Evolutionary conservation across 2,797 vertebrate species (phyloP).

Genomic region (Aratinga solstitialis): DNA sequence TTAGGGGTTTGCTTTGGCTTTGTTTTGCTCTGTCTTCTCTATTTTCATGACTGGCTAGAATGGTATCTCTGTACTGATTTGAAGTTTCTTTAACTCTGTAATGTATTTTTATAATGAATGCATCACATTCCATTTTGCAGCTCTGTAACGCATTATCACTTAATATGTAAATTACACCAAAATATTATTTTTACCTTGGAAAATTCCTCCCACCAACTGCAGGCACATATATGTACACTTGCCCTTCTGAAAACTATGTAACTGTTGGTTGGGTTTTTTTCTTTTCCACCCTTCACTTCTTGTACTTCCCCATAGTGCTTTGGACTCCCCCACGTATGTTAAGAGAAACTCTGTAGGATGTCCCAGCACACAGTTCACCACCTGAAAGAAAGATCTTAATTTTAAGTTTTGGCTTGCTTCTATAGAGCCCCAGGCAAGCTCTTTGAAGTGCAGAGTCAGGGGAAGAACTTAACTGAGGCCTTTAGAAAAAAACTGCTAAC

Average conservation of each 20-base stretch:
- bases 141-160: not conserved
- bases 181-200: not conserved
- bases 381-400: constrained; percentile 45
- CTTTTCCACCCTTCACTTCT: not conserved
- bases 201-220: constrained; percentile 26
- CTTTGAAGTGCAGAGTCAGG: constrained; percentile 48
- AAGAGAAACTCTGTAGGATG: not conserved
- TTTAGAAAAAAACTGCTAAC: constrained; percentile 46
- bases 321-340: not conserved
- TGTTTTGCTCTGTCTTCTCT: not conserved
- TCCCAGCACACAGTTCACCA: not conserved
- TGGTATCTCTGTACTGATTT: not conserved
- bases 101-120: not conserved
- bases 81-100: not conserved
- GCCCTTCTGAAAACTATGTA: not conserved
- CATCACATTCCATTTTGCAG: not conserved
- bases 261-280: not conserved
- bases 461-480: constrained; percentile 27
- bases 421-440: constrained; percentile 49
- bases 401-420: constrained; percentile 42
- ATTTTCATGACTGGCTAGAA: not conserved
- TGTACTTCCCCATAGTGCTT: not conserved
- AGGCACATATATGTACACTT: not conserved
- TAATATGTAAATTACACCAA: constrained; percentile 2
- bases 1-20: not conserved